Evolutionary conservation across 2,888 invertebrate species (phyloP), one percentile per base, ranked within the genome.

Genomic region (Tyria jacobaeae): DNA sequence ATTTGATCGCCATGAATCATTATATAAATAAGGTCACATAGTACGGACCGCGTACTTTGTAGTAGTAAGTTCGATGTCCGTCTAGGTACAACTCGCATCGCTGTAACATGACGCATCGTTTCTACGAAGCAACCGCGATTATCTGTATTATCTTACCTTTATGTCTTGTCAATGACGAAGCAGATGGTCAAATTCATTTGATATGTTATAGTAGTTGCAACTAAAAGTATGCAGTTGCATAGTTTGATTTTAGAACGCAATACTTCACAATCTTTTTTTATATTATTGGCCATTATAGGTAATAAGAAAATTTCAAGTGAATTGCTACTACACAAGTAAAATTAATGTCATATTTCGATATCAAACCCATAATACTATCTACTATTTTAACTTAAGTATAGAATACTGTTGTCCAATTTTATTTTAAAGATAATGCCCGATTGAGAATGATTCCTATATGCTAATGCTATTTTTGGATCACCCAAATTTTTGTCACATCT

Each of bases 101-200:
- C 71, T 82, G 66, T 64, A 59, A 61, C 70, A 68, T 89, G 89
- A 88, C 71, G 88, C 87, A 86, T 70, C 58, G 66, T 52, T 67
- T 68, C 72, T 62, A 48, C 55, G 75, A 76, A 77, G 60, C 60
- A 60, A 57, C 25, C 25, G 35, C 62, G 64, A 48, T 69, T 70
- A 75, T 76, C 69, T 68, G 62, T 68, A 61, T 52, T n/a, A 60
- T 63, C 56, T 58, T 65, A 67, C 63, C 65, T 71, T 62, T 65
- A 51, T 60, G 62, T 34, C 12, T 21, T 27, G 12, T 39, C n/a
- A 54, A 39, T 54, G 17, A 24, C 24, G 35, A 35, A 51, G 35
- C 35, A n/a, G 35, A 44, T 24, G 9, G 2, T 12, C 35, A 51
- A 35, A 21, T 24, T 51, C 21, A 21, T 35, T 34, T 35, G 35